Base-by-base conservation (phyloP, 2,113 vertebrate genomes). In the Nestor notabilis region DNA sequence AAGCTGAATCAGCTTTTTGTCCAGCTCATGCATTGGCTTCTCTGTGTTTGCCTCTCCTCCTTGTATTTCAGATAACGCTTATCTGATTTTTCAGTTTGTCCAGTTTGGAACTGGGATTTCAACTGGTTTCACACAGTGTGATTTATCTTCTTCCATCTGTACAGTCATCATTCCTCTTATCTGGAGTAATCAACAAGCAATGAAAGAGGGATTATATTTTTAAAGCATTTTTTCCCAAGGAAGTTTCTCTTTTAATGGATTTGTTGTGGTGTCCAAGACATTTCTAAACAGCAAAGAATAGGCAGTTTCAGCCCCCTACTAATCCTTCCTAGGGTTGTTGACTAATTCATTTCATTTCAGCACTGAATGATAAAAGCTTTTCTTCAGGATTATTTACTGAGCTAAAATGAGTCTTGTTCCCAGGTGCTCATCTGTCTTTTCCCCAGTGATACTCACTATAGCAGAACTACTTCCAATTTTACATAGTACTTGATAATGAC, bases 11-110 rank as follows among this genome's bases (percentile, higher is more conserved):
- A 43, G n/a, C 39, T 78, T n/a, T 16, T 82, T 75, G 69, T 75
- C 28, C 50, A 58, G 43, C 10, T 66, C 5, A 2, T 1, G 3
- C 1, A 0, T 41, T 69, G 69, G 3, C 24, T 64, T 76, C 52
- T 86, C 39, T 65, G 43, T 55, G 52, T 47, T 69, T 65, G 41
- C 58, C 15, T 65, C 31, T 71, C 8, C 20, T 89, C 41, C 27
- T 69, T 39, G 14, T 53, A 3, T 50, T 76, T 79, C 47, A 37
- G 33, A 6, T 50, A 72, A 56, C 0, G 1, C 21, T 44, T 46
- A 4, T 53, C 27, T 83, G 83, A 2, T 71, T 74, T 94, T 66
- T 69, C 80, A 33, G 16, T 49, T 84, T 52, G 11, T 60, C 44
- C 20, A 3, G 10, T 77, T 81, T 81, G 50, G 68, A 87, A 52